Evolutionary conservation across 2,888 invertebrate genomes (phyloP).

Genomic region (Trachelus iudaicus): DNA sequence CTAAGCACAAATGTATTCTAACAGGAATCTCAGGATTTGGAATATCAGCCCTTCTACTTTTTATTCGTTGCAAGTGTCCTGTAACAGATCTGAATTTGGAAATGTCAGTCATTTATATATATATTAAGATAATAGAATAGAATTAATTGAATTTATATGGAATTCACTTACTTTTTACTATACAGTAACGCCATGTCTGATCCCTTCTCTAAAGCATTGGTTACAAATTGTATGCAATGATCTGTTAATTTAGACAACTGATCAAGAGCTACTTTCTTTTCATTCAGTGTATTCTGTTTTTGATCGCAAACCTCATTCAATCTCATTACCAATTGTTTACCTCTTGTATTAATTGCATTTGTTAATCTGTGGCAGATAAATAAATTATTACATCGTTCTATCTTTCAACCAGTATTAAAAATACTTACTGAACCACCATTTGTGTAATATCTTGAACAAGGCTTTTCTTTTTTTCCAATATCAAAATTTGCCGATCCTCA

Average conservation of each 20-base stretch:
- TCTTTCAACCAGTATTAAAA: conserved; percentile 3
- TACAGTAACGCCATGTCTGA: conserved; percentile 87
- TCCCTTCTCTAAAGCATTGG: conserved; percentile 80
- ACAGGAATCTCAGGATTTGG: conserved; percentile 92
- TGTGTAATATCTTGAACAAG: conserved; percentile 89
- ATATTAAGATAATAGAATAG: neutral
- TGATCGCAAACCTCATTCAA: conserved; percentile 83
- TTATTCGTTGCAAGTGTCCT: conserved; percentile 82
- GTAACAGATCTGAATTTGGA: conserved; percentile 65
- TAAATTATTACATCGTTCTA: neutral
- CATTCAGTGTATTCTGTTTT: conserved; percentile 82
- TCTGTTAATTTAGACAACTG: conserved; percentile 86
- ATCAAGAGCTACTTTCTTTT: conserved; percentile 86
- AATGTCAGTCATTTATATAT: neutral
- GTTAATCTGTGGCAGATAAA: conserved; percentile 71
- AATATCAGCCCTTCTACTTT: conserved; percentile 85
- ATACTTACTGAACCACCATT: conserved; percentile 82
- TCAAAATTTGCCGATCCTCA: conserved; percentile 85
- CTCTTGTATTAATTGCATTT: conserved; percentile 83
- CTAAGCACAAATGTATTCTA: conserved; percentile 81
- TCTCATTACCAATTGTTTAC: conserved; percentile 83
- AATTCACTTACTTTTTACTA: conserved; percentile 77
- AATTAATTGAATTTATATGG: neutral
- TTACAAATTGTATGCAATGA: conserved; percentile 88
- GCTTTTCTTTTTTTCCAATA: conserved; percentile 86